Conservation (phyloP, 2,113 vertebrate genomes). For the Lepus americanus region DNA sequence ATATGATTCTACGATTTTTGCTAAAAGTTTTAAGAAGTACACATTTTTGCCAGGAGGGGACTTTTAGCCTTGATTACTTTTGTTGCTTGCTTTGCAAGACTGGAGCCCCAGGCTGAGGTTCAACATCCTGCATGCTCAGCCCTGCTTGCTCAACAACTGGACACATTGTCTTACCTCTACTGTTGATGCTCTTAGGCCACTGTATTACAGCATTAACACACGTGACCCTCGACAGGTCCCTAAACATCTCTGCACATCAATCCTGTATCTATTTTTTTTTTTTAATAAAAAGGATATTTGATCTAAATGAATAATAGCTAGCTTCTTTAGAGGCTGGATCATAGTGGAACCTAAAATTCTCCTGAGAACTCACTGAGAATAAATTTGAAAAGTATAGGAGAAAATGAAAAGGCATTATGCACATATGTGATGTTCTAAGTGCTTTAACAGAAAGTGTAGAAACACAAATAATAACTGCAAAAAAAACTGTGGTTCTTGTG, state of each 20-base stretch:
- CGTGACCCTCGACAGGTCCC: neutral
- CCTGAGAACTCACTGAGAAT: slow-evolving; percentile 68
- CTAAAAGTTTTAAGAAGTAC: neutral
- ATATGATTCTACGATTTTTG: no score
- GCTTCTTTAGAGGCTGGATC: neutral
- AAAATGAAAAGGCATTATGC: slow-evolving; percentile 64
- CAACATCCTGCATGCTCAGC: neutral
- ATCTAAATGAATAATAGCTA: neutral
- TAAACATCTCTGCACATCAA: neutral
- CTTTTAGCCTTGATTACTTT: slow-evolving; percentile 15
- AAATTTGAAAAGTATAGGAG: slow-evolving; percentile 11
- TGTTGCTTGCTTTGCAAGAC: neutral
- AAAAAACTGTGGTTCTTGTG: slow-evolving; percentile 50
- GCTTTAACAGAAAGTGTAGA: neutral
- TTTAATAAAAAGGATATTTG: neutral
- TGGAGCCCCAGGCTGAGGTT: neutral
- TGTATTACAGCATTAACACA: slow-evolving; percentile 12
- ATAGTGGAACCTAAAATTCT: slow-evolving; percentile 64
- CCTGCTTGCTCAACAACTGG: neutral
- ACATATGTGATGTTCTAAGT: slow-evolving; percentile 70
- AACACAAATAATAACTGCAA: slow-evolving; percentile 57
- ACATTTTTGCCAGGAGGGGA: neutral
- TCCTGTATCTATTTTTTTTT: neutral
- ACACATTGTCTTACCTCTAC: neutral
- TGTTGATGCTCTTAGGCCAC: neutral